These are phyloP conservation scores for Ovibos moschatus DNA, from an alignment of 2,113 vertebrate genomes.

Conservation along the genomic window DNA sequence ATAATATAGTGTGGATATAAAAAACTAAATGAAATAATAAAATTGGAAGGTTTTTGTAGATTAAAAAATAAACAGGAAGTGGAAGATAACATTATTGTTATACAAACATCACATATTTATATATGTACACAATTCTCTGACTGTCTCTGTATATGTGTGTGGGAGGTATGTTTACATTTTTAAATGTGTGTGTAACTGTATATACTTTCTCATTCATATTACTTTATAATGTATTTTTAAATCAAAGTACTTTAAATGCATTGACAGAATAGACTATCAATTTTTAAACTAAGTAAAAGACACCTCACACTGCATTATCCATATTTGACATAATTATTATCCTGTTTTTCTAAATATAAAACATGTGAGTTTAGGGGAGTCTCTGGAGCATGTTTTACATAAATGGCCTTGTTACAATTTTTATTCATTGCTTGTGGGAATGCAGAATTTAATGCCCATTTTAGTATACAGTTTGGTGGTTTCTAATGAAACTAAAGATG, in stretches of 20 bases:
- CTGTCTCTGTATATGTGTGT: not conserved
- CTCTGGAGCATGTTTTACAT: not conserved
- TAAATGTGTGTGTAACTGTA: not conserved
- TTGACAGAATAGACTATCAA: not conserved
- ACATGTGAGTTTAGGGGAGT: not conserved
- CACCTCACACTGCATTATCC: not conserved
- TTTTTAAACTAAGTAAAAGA: not conserved
- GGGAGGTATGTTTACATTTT: not conserved
- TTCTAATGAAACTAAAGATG: not conserved
- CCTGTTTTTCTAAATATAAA: not conserved
- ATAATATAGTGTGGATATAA: not conserved
- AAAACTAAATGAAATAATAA: not conserved
- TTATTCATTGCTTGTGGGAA: not conserved
- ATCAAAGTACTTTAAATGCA: not conserved
- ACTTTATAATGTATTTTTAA: not conserved
- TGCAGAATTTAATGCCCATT: not conserved
- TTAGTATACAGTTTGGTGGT: not conserved
- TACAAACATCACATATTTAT: not conserved
- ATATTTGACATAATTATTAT: not conserved
- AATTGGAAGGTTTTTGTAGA: not conserved
- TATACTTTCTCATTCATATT: not conserved
- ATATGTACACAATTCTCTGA: not conserved
- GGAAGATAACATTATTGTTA: not conserved
- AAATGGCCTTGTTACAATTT: not conserved
- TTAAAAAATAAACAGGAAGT: not conserved